Base-by-base conservation (phyloP, 30 jellyfish, hydroid and myxozoan species). In the Aurelia sp. region DNA sequence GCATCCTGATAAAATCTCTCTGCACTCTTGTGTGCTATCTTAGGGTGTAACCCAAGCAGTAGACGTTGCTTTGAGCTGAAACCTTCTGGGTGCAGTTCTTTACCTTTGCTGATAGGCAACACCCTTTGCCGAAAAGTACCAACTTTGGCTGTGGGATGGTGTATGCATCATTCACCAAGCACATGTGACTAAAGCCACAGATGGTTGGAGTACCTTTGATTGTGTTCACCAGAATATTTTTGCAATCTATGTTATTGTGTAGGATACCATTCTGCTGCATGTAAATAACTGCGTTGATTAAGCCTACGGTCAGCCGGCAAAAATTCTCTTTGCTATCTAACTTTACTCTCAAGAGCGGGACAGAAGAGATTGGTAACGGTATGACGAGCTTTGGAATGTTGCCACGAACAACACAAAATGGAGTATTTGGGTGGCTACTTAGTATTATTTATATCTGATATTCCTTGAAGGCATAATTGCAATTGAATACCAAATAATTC, bases 251-350 rank as follows among this genome's bases (percentile, higher is more conserved):
- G 13, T 19, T 22, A 11, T 60, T 19, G 19, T 71, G 27, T 4
- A 67, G 53, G 53, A 20, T 67, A 67, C 78, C 48, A 67, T 67
- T 67, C 48, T 67, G 63, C 19, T 67, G 78, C 53, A 67, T 67
- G 53, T 67, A 33, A 3, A 7, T 67, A 31, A 67, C 2, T 2
- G 78, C 78, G 6, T 67, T 13, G 63, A 67, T 20, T 22, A 20
- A 31, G 30, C 81, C 81, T 9, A 66, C 38, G 63, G 63, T 47
- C 63, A 69, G 61, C 38, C 63, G 21, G 61, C 63, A 35, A 69
- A 31, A 66, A 31, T 33, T 69, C 81, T 69, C 63, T 33, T 69
- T 24, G 63, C 81, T 31, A 69, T 69, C 81, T 11, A 47, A 47
- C 35, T 69, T 69, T 21, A 69, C 22, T 31, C 15, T 31, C 24